phyloP scores from a whole-genome alignment of 2,888 invertebrate genomes.

The Mythimna ferrago region DNA sequence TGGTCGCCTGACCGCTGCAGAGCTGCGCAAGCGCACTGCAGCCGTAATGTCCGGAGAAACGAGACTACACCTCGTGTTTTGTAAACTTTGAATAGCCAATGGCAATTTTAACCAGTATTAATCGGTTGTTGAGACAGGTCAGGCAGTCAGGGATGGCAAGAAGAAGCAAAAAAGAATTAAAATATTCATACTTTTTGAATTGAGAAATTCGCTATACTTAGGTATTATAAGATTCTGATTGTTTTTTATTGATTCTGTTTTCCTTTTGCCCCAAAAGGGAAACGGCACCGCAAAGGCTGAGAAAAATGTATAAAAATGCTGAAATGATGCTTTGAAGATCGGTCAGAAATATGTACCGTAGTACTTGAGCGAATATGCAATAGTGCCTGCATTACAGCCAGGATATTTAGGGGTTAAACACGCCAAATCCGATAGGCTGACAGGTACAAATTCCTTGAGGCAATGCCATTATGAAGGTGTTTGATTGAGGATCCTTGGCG shows the following conservation, averaged over 20 bases:
- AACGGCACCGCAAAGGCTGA: too few species aligned
- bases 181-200: background rate
- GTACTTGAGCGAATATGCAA: background rate
- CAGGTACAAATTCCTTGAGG: background rate
- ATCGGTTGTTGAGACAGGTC: constrained; percentile 65
- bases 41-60: constrained; percentile 42
- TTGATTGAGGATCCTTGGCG: background rate
- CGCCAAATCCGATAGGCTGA: too few species aligned
- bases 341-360: too few species aligned
- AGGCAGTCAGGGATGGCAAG: constrained; percentile 62
- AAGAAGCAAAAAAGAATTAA: background rate
- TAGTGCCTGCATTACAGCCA: background rate
- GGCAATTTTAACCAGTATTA: constrained; percentile 67
- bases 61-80: constrained; percentile 75
- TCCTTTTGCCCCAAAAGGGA: too few species aligned
- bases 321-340: too few species aligned
- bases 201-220: background rate
- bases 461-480: background rate
- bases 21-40: constrained; percentile 67
- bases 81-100: constrained; percentile 71
- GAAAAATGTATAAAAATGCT: too few species aligned
- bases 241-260: too few species aligned
- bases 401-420: background rate
- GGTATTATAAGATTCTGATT: too few species aligned
- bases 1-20: constrained; percentile 62